phyloP scores from a whole-genome alignment of 2,797 vertebrate species.

The Arctocebus calabarensis region DNA sequence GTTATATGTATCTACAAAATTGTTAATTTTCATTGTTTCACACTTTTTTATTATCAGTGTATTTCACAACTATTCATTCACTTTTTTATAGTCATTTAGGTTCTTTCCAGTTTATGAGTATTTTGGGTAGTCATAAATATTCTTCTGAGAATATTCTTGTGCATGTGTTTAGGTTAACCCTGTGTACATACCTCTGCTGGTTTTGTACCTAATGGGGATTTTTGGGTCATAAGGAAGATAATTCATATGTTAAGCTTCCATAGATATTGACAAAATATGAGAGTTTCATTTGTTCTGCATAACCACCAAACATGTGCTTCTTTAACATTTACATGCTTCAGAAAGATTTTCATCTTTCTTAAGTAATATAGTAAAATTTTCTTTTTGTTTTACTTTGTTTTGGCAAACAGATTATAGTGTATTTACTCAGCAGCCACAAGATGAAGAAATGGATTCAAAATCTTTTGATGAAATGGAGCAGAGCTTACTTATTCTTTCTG shows the following conservation, averaged over 20 bases:
- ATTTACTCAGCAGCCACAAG: slow-evolving; percentile 91
- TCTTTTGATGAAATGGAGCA: slow-evolving; percentile 94
- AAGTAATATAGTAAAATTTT: background rate
- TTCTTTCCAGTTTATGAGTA: background rate
- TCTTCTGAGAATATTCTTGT: background rate
- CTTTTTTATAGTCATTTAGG: background rate
- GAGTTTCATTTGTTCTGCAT: background rate
- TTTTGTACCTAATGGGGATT: background rate
- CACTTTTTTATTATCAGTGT: background rate
- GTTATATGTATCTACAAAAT: background rate
- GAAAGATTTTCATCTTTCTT: background rate
- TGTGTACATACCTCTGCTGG: background rate
- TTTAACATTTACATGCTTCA: background rate
- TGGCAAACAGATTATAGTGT: slow-evolving; percentile 93
- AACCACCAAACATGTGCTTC: background rate
- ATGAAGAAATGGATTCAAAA: slow-evolving; percentile 88
- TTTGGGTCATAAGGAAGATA: background rate
- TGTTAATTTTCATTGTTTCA: background rate
- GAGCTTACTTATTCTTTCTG: slow-evolving; percentile 93
- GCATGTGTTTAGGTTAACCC: background rate
- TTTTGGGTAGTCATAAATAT: background rate
- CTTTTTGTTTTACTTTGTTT: background rate
- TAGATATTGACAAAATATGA: background rate
- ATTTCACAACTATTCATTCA: background rate
- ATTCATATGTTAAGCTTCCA: background rate